Percentiles rank a stretch among this genome's conserved stretches.
Conservation (phyloP, 1,140 invertebrate species). For the Sinonovacula constricta region DNA sequence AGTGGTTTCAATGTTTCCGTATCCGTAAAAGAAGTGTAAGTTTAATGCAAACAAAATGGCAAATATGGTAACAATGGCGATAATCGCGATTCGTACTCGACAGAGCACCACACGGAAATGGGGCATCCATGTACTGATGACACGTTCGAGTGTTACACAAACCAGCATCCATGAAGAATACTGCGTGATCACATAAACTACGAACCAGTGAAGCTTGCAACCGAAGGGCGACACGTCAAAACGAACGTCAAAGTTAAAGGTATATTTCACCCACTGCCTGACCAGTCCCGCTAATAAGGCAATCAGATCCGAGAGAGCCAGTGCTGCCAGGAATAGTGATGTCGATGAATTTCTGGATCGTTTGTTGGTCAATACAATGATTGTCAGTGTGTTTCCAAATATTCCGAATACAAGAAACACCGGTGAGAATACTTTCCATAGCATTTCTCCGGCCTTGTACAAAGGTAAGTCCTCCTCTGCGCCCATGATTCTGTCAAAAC, state of each 20-base stretch:
- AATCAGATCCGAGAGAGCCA: conserved; percentile 58
- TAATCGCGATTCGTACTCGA: conserved; percentile 2
- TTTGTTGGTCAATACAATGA: conserved; percentile 45
- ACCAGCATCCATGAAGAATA: conserved; percentile 64
- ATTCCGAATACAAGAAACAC: conserved; percentile 56
- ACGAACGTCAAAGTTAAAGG: conserved; percentile 56
- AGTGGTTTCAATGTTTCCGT: neutral
- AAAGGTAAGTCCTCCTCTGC: conserved; percentile 18
- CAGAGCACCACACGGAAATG: conserved; percentile 42
- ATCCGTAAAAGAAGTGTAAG: conserved; percentile 37
- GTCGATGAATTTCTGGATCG: conserved; percentile 28
- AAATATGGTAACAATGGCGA: neutral
- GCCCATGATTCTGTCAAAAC: too few species aligned
- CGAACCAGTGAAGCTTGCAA: conserved; percentile 57
- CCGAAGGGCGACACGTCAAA: conserved; percentile 8
- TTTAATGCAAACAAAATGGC: conserved; percentile 7
- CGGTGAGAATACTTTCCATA: conserved; percentile 45
- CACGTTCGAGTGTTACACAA: conserved; percentile 63
- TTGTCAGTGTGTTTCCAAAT: conserved; percentile 53
- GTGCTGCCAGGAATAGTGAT: conserved; percentile 48
- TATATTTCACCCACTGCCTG: conserved; percentile 57
- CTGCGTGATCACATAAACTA: conserved; percentile 52
- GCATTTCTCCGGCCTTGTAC: conserved; percentile 11
- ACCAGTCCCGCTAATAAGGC: conserved; percentile 60
- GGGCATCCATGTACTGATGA: conserved; percentile 59